Evolutionary conservation across 2,888 invertebrate species (phyloP).

Genomic region (Tiphia femorata): DNA sequence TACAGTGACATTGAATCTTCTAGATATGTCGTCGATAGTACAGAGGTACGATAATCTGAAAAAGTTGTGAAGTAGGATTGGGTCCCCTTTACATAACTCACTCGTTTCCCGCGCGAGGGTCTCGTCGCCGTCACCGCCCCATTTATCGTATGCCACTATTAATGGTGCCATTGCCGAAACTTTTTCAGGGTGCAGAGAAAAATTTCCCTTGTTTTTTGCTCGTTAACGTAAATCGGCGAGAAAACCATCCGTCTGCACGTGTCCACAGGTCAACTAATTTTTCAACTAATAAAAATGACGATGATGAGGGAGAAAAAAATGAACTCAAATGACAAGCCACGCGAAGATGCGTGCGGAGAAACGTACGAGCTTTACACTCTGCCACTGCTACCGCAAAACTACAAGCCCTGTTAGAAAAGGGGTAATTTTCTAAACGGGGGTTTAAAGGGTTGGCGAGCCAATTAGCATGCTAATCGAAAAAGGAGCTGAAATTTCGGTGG

Average conservation of each 20-base stretch:
- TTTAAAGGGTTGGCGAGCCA: slow-evolving; percentile 50
- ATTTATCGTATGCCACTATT: background rate
- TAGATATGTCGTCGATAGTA: no score
- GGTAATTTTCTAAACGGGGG: slow-evolving; percentile 47
- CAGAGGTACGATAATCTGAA: background rate
- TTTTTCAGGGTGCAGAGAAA: background rate
- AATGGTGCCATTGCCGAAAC: background rate
- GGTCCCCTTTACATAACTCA: background rate
- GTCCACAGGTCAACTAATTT: no score
- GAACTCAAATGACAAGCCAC: no score
- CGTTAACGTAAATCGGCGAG: no score
- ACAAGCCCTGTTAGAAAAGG: no score
- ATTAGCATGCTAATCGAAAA: slow-evolving; percentile 52
- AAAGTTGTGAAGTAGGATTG: background rate
- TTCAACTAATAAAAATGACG: no score
- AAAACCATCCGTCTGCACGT: no score
- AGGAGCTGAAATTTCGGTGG: slow-evolving; percentile 29
- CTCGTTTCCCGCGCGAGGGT: slow-evolving; percentile 1
- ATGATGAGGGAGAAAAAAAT: no score
- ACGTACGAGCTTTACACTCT: no score
- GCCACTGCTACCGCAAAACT: background rate
- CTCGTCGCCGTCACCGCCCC: background rate
- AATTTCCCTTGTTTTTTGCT: no score
- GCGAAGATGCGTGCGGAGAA: no score
- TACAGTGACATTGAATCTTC: no score